A percentile compares a stretch with the other conserved stretches of the same genome.
phyloP scores from a whole-genome alignment of 2,113 vertebrate genomes.

The Balaeniceps rex region DNA sequence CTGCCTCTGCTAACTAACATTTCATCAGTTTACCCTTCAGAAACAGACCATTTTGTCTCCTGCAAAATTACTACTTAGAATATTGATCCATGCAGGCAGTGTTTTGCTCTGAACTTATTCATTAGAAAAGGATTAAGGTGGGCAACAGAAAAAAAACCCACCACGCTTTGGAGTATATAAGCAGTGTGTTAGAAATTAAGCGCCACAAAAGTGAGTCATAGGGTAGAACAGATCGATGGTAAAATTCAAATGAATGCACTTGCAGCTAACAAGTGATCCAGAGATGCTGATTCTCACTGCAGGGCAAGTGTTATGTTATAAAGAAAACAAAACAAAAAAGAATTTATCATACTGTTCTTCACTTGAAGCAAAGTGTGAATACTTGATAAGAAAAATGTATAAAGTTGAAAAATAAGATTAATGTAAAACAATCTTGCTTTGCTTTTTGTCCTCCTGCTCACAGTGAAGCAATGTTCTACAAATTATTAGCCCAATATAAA shows the following conservation, averaged over 20 bases:
- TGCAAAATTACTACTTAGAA: conserved; percentile 19
- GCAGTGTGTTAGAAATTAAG: conserved; percentile 44
- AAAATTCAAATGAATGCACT: conserved; percentile 20
- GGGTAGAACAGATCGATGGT: conserved; percentile 8
- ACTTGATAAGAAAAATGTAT: conserved; percentile 29
- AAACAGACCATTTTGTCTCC: conserved; percentile 9
- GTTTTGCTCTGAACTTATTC: conserved; percentile 12
- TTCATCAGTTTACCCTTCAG: conserved; percentile 25
- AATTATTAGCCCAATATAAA: neutral
- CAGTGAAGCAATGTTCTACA: neutral
- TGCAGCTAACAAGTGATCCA: neutral
- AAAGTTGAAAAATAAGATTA: conserved; percentile 21
- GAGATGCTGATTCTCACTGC: conserved; percentile 15
- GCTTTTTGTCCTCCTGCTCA: neutral
- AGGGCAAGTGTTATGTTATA: conserved; percentile 3
- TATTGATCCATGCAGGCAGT: conserved; percentile 23
- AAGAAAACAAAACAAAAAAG: conserved; percentile 34
- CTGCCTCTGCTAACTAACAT: neutral
- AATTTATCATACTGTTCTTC: conserved; percentile 51
- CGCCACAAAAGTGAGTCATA: neutral
- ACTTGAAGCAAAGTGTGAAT: conserved; percentile 33
- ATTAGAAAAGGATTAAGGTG: conserved; percentile 48
- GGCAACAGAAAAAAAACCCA: neutral
- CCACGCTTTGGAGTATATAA: neutral
- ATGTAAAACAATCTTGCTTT: neutral